Percentiles rank a stretch among this genome's conserved stretches.
These are phyloP conservation scores for Dipodomys spectabilis DNA, from an alignment of 2,113 vertebrate species.

Conservation along the genomic window DNA sequence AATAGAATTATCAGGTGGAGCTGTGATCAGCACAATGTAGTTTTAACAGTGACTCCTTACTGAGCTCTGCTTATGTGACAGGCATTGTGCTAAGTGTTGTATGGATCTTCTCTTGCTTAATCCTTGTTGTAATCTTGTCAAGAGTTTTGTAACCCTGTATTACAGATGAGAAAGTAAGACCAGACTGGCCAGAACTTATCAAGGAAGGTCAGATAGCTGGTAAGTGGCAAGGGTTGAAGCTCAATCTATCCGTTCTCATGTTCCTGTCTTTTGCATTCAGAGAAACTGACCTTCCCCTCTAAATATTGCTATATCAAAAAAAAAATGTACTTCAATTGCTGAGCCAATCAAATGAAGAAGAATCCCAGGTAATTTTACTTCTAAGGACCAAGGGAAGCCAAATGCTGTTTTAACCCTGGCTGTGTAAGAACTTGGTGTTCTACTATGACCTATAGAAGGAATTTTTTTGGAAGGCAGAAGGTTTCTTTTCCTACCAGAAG, in stretches of 20 bases:
- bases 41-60: neutral
- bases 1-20: neutral
- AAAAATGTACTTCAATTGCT: neutral
- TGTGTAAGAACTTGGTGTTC: neutral
- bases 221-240: neutral
- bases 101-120: neutral
- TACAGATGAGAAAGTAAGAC: slow-evolving; percentile 29
- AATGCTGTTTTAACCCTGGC: neutral
- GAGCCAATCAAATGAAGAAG: neutral
- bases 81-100: neutral
- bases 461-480: neutral
- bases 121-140: neutral
- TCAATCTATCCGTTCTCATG: neutral
- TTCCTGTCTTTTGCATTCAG: slow-evolving; percentile 7
- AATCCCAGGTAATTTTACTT: neutral
- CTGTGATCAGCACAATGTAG: neutral
- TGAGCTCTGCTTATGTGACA: neutral
- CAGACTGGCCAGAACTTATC: neutral
- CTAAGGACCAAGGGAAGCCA: neutral
- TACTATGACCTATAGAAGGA: neutral
- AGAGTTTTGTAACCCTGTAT: neutral
- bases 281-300: neutral
- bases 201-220: neutral
- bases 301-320: neutral
- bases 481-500: no score